These are phyloP conservation scores for Aplidium turbinatum DNA, from an alignment of 23 tunicate genomes.

Conservation along the genomic window DNA sequence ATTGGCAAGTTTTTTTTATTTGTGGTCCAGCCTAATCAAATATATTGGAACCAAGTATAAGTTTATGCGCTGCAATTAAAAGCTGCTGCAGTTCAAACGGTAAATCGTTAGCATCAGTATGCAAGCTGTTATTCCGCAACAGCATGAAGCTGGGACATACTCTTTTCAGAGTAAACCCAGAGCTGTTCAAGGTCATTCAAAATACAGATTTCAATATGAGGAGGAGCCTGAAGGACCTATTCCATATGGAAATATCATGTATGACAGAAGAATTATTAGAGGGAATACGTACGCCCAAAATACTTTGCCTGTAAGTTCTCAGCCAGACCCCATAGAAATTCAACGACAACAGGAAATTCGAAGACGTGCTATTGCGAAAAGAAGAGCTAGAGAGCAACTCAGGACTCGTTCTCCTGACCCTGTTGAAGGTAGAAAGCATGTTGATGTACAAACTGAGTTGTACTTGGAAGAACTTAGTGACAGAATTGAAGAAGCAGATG, in stretches of 20 bases:
- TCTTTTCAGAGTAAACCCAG: constrained; percentile 81
- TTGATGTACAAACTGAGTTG: constrained; percentile 81
- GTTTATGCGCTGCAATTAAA: no score
- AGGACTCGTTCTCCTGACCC: constrained; percentile 77
- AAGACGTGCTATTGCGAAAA: constrained; percentile 73
- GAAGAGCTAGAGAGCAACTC: constrained; percentile 67
- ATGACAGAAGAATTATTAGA: constrained; percentile 81
- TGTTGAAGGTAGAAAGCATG: constrained; percentile 84
- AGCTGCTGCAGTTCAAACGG: no score
- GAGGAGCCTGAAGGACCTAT: constrained; percentile 43
- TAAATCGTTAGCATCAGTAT: no score
- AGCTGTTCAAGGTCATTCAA: constrained; percentile 58
- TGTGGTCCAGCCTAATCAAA: no score
- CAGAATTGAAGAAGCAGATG: constrained; percentile 95
- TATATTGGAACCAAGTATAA: no score
- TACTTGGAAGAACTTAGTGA: constrained; percentile 92
- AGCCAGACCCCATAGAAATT: constrained; percentile 89
- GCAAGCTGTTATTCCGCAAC: constrained; percentile 71
- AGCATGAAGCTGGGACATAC: constrained; percentile 68
- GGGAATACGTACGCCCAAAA: constrained; percentile 94
- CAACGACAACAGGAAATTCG: constrained; percentile 80
- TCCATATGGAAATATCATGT: constrained; percentile 94
- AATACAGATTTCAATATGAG: constrained; percentile 48
- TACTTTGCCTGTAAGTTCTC: constrained; percentile 65
- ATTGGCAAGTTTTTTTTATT: no score